These are phyloP conservation scores for Chloropsis hardwickii DNA, from an alignment of 2,113 vertebrate species.

Conservation along the genomic window DNA sequence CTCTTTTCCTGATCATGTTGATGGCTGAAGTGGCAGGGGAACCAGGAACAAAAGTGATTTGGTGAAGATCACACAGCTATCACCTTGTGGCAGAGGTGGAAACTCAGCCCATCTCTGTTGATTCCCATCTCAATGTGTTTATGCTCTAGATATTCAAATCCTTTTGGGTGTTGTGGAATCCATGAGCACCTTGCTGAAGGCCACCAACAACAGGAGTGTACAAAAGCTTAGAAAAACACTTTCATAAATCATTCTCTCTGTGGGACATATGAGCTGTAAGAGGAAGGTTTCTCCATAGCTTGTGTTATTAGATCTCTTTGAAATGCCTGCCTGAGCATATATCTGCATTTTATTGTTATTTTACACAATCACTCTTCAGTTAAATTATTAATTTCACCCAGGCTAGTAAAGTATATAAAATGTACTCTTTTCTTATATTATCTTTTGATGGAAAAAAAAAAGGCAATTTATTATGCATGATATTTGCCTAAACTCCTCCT, in stretches of 20 bases:
- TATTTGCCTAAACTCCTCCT: background rate
- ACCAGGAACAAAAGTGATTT: background rate
- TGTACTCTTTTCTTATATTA: background rate
- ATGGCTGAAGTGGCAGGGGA: background rate
- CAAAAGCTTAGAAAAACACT: background rate
- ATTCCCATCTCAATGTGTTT: background rate
- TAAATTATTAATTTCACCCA: background rate
- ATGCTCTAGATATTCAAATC: background rate
- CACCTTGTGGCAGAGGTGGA: background rate
- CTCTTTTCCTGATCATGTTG: background rate
- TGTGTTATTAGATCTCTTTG: background rate
- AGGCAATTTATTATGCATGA: background rate
- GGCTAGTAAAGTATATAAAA: background rate
- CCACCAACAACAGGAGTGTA: background rate
- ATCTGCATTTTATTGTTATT: background rate
- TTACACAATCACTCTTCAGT: background rate
- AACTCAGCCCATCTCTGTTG: accelerated
- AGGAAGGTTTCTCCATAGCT: background rate
- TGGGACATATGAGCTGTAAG: background rate
- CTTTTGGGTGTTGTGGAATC: background rate
- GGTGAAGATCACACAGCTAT: background rate
- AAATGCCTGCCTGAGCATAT: background rate
- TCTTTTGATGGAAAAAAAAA: background rate
- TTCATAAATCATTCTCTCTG: background rate
- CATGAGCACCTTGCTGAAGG: background rate